phyloP scores from a whole-genome alignment of 2,797 vertebrate species.

The Sebastes vulpes region DNA sequence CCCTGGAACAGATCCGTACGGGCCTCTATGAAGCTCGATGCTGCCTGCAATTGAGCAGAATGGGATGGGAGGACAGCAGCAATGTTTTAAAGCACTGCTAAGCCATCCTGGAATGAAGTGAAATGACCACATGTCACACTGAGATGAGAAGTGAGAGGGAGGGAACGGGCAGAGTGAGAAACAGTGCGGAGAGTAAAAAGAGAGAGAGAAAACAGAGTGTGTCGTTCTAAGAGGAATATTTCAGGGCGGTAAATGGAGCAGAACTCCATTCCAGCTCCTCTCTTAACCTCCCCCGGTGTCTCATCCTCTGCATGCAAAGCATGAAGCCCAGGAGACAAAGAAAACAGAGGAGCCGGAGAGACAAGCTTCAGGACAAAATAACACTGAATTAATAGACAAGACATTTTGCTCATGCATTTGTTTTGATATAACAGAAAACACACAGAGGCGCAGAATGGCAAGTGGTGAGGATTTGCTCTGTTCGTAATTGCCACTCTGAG shows the following conservation, averaged over 20 bases:
- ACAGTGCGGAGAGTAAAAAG: conserved; percentile 47
- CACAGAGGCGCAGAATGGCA: background rate
- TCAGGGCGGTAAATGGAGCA: conserved; percentile 85
- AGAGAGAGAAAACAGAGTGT: conserved; percentile 75
- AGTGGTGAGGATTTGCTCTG: background rate
- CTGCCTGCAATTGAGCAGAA: conserved; percentile 63
- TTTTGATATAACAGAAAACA: conserved; percentile 42
- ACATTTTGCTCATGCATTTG: conserved; percentile 46
- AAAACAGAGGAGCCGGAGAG: conserved; percentile 53
- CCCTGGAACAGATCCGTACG: conserved; percentile 41
- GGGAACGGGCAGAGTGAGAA: conserved; percentile 53
- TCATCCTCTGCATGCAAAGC: conserved; percentile 82
- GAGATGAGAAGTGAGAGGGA: conserved; percentile 73
- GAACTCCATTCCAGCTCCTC: conserved; percentile 83
- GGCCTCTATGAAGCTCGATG: conserved; percentile 49
- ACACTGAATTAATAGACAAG: conserved; percentile 42
- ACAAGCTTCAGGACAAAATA: conserved; percentile 59
- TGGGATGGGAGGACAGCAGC: conserved; percentile 68
- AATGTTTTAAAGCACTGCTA: conserved; percentile 73
- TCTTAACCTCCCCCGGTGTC: conserved; percentile 80
- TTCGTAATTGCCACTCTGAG: background rate
- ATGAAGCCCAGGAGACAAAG: conserved; percentile 77
- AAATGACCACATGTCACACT: conserved; percentile 77
- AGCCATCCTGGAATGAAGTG: conserved; percentile 77
- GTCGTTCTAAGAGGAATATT: conserved; percentile 83